Evolutionary conservation across 2,797 vertebrate genomes (phyloP).

Genomic region (Anabas testudineus): DNA sequence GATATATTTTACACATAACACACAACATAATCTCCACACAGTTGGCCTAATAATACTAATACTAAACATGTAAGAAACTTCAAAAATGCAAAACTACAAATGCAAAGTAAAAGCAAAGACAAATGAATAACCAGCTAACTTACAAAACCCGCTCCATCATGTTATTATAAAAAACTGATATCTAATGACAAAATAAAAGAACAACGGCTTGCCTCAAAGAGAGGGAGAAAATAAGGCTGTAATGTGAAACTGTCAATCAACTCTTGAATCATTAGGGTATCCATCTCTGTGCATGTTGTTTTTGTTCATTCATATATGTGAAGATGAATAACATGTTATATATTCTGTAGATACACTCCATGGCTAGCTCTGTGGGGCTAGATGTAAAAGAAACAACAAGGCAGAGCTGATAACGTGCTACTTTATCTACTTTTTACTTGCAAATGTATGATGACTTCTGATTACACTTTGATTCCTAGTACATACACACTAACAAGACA

Average conservation of each 20-base stretch:
- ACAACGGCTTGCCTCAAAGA: background rate
- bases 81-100: background rate
- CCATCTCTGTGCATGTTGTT: background rate
- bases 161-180: background rate
- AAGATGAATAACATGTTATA: no score
- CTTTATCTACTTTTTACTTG: background rate
- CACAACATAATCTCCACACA: no score
- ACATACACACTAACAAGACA: background rate
- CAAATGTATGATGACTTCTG: background rate
- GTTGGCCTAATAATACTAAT: background rate
- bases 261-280: background rate
- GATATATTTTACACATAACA: no score
- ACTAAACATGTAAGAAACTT: background rate
- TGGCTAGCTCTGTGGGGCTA: no score
- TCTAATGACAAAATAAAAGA: background rate
- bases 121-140: background rate
- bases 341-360: no score
- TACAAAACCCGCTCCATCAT: background rate
- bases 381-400: background rate
- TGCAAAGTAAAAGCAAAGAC: no score
- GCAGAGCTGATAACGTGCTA: no score
- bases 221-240: background rate
- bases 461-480: background rate
- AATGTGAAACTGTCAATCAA: conserved; percentile 5
- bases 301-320: background rate